Evolutionary conservation across 2,797 vertebrate genomes (phyloP).

Genomic region (Carapus acus): DNA sequence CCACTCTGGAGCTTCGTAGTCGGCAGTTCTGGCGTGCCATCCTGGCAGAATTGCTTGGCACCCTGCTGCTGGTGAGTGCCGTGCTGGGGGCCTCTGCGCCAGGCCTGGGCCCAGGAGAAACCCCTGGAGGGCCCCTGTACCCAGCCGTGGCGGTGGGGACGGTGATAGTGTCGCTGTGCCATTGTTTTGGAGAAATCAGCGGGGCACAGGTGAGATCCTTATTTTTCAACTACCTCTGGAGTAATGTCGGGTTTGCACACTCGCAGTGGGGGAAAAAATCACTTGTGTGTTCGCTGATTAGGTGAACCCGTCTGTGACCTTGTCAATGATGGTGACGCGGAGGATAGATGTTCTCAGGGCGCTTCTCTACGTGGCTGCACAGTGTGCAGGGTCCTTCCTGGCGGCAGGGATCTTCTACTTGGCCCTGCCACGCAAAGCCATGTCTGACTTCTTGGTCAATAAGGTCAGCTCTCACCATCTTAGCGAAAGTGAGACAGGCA

Average conservation of each 20-base stretch:
- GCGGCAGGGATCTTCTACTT: slow-evolving; percentile 70
- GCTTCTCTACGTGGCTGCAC: slow-evolving; percentile 66
- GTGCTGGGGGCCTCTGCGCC: slow-evolving; percentile 76
- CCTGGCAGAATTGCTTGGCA: slow-evolving; percentile 73
- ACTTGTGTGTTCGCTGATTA: slow-evolving; percentile 41
- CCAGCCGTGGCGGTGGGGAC: slow-evolving; percentile 75
- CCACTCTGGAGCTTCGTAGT: slow-evolving; percentile 71
- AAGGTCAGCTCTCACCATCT: slow-evolving; percentile 54
- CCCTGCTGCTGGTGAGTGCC: slow-evolving; percentile 75
- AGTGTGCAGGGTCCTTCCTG: slow-evolving; percentile 76
- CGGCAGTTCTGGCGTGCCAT: slow-evolving; percentile 74
- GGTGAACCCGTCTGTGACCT: slow-evolving; percentile 80
- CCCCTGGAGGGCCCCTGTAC: slow-evolving; percentile 65
- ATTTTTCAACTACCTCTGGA: background rate
- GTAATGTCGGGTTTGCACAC: no score
- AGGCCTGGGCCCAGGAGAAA: slow-evolving; percentile 51
- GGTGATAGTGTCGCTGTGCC: slow-evolving; percentile 66
- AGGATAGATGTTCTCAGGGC: slow-evolving; percentile 69
- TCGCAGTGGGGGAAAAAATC: no score
- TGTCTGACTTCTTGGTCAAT: slow-evolving; percentile 64
- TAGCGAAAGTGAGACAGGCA: no score
- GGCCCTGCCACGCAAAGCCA: slow-evolving; percentile 62
- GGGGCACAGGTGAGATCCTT: slow-evolving; percentile 71
- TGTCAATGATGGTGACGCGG: slow-evolving; percentile 76
- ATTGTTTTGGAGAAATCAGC: slow-evolving; percentile 78